Percentiles rank a stretch among this genome's conserved stretches.
These are phyloP conservation scores for Chrysopilus asiliformis DNA, from an alignment of 2,888 invertebrate species.

Conservation along the genomic window DNA sequence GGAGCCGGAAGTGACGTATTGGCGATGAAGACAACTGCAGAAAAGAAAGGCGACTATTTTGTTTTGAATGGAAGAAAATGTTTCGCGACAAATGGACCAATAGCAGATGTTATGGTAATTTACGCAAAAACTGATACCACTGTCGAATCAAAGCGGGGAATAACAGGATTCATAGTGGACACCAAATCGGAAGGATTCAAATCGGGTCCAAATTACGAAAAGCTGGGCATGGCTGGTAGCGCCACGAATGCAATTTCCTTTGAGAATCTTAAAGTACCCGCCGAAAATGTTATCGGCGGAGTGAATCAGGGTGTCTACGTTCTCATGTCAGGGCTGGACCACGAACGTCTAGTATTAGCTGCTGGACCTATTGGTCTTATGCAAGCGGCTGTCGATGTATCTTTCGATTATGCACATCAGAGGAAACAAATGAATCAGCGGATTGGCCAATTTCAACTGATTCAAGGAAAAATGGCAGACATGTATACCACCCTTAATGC, in stretches of 20 bases:
- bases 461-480: slow-evolving; percentile 58
- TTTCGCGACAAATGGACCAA: slow-evolving; percentile 98
- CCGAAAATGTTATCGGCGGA: slow-evolving; percentile 68
- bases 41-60: slow-evolving; percentile 80
- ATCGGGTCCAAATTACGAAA: slow-evolving; percentile 82
- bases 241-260: slow-evolving; percentile 92
- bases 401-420: slow-evolving; percentile 93
- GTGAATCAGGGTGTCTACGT: slow-evolving; percentile 90
- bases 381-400: slow-evolving; percentile 87
- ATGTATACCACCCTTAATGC: slow-evolving; percentile 65
- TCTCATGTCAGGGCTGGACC: slow-evolving; percentile 90
- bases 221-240: slow-evolving; percentile 96
- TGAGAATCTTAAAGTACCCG: slow-evolving; percentile 81
- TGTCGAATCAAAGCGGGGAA: slow-evolving; percentile 73
- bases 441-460: slow-evolving; percentile 86
- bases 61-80: slow-evolving; percentile 93
- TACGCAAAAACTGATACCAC: slow-evolving; percentile 76
- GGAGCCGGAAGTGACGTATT: slow-evolving; percentile 94
- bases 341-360: slow-evolving; percentile 79
- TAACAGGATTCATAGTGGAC: slow-evolving; percentile 90
- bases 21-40: slow-evolving; percentile 86
- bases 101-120: slow-evolving; percentile 89
- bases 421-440: slow-evolving; percentile 80
- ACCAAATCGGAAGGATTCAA: slow-evolving; percentile 78
- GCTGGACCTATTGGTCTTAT: slow-evolving; percentile 89